These are phyloP conservation scores for Cheirogaleus major DNA, from an alignment of 2,797 vertebrate species.

Conservation along the genomic window DNA sequence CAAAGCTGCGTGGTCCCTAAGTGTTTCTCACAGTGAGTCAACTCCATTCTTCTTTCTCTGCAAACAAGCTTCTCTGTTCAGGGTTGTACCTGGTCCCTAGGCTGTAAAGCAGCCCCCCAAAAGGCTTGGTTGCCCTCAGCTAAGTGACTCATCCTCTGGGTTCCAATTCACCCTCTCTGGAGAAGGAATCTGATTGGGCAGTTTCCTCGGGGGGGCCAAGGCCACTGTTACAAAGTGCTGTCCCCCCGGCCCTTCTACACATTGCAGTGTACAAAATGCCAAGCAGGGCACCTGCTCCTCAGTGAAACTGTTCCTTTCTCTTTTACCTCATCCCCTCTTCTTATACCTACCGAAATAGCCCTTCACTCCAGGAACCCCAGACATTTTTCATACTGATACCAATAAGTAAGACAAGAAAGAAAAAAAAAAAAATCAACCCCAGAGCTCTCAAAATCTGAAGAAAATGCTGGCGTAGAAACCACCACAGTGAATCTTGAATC, in stretches of 20 bases:
- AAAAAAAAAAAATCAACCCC: neutral
- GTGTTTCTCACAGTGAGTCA: neutral
- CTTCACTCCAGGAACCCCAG: neutral
- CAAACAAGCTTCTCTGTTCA: neutral
- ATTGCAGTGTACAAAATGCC: neutral
- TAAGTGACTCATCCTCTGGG: neutral
- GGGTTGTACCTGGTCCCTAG: neutral
- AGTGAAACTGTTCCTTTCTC: neutral
- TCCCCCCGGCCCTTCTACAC: neutral
- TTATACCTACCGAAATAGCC: neutral
- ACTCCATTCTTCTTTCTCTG: neutral
- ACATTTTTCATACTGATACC: neutral
- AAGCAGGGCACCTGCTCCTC: neutral
- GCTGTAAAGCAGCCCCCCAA: neutral
- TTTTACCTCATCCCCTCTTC: neutral
- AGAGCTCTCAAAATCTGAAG: neutral
- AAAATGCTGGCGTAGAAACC: neutral
- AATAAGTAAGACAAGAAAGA: neutral
- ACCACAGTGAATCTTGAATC: neutral
- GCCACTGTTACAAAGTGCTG: neutral
- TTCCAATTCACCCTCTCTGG: neutral
- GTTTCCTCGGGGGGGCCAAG: neutral
- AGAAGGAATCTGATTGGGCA: neutral
- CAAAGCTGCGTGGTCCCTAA: neutral
- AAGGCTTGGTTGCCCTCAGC: neutral